Conservation (phyloP, 2,797 vertebrate species). For the Nothura maculosa region DNA sequence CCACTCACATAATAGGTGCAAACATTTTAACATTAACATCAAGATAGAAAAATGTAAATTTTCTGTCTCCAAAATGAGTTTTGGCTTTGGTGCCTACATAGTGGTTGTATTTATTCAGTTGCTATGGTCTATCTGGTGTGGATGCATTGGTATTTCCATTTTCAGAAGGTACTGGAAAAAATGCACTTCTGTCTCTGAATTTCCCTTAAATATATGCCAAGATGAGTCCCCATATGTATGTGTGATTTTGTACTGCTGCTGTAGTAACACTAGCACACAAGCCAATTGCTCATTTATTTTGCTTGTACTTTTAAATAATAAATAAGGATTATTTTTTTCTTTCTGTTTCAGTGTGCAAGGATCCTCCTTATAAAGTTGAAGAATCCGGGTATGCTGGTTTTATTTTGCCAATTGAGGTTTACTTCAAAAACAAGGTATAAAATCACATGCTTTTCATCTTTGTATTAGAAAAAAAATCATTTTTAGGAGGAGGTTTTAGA, state of each 20-base stretch:
- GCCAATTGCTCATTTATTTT: neutral
- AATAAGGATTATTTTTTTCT: neutral
- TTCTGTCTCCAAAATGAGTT: neutral
- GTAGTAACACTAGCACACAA: neutral
- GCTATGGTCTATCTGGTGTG: neutral
- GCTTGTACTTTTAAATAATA: neutral
- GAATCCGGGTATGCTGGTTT: slow-evolving; percentile 99
- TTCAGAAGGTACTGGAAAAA: neutral
- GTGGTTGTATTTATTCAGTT: neutral
- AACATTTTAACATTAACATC: neutral
- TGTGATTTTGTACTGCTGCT: neutral
- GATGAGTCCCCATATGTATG: rapidly evolving
- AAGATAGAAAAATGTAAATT: neutral
- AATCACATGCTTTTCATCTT: slow-evolving; percentile 31
- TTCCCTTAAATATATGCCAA: neutral
- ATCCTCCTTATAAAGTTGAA: slow-evolving; percentile 98
- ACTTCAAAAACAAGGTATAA: slow-evolving; percentile 98
- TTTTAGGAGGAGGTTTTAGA: neutral
- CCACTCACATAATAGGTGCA: neutral
- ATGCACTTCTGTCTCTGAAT: neutral
- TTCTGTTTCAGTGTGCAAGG: slow-evolving; percentile 93
- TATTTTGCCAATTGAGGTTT: slow-evolving; percentile 98
- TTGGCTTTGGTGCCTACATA: neutral
- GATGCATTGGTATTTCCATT: neutral
- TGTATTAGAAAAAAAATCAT: neutral